Conservation (phyloP, 2,113 vertebrate species). For the Mobula hypostoma region DNA sequence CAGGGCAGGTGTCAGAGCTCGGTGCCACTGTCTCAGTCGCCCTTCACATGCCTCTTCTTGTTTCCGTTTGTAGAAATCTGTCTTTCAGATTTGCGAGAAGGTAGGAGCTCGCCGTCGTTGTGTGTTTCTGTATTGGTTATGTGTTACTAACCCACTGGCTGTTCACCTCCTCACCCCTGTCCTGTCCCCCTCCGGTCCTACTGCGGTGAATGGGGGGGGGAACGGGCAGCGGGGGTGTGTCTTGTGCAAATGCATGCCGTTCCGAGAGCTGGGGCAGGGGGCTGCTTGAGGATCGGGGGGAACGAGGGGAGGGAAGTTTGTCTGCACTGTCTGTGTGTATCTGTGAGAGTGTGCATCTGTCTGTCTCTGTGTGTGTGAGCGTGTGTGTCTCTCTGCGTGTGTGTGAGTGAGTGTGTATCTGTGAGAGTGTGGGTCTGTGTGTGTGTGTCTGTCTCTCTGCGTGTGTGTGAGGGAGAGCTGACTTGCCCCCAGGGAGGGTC, state of each 20-base stretch:
- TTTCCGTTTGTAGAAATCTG: constrained; percentile 85
- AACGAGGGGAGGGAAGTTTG: not conserved
- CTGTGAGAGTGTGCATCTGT: no score
- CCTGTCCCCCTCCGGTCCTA: constrained; percentile 43
- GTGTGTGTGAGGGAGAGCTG: no score
- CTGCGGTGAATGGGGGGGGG: constrained; percentile 5
- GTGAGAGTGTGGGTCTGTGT: no score
- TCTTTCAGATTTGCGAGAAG: constrained; percentile 88
- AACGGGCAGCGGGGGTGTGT: constrained; percentile 36
- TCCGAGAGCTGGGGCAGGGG: constrained; percentile 47
- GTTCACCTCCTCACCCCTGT: not conserved
- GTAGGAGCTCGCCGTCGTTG: constrained; percentile 69
- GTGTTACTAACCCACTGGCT: not conserved
- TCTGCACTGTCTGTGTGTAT: not conserved
- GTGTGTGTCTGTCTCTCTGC: no score
- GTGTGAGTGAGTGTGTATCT: no score
- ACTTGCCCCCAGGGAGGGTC: not conserved
- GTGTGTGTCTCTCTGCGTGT: no score
- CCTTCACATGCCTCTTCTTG: constrained; percentile 54
- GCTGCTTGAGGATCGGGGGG: not conserved
- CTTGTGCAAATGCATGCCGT: constrained; percentile 48
- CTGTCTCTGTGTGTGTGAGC: no score
- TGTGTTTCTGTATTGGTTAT: constrained; percentile 27
- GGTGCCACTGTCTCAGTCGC: not conserved
- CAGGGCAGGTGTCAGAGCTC: not conserved